A percentile compares a stretch with the other conserved stretches of the same genome.
Conservation (phyloP, 2,113 vertebrate genomes). For the Pituophis catenifer region DNA sequence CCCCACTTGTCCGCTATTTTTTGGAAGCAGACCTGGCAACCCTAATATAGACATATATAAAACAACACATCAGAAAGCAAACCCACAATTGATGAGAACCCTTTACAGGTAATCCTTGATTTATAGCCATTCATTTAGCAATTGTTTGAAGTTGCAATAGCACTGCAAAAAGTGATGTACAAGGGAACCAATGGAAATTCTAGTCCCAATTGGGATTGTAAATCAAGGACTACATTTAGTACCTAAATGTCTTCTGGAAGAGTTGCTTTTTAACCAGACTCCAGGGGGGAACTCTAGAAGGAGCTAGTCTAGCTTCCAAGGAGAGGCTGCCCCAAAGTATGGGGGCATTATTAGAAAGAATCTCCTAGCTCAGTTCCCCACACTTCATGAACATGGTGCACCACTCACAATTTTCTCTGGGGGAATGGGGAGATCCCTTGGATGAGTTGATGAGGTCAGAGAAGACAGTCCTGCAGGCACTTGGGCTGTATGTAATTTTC, state of each 20-base stretch:
- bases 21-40: no score
- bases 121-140: neutral
- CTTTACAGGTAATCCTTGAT: neutral
- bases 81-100: neutral
- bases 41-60: neutral
- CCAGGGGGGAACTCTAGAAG: neutral
- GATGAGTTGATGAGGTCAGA: neutral
- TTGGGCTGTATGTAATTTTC: neutral
- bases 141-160: neutral
- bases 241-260: neutral
- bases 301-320: neutral
- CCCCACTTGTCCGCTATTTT: no score
- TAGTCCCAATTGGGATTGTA: neutral
- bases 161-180: neutral
- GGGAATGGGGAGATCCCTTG: neutral
- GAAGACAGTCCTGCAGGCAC: neutral
- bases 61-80: neutral
- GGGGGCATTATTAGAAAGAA: neutral
- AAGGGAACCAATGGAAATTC: neutral
- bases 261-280: neutral
- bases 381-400: neutral
- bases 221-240: neutral
- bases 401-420: neutral
- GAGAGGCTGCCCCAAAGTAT: neutral
- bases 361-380: neutral